A percentile compares a stretch with the other conserved stretches of the same genome.
These are phyloP conservation scores for Epiblema foenella DNA, from an alignment of 2,888 invertebrate species.

Conservation along the genomic window DNA sequence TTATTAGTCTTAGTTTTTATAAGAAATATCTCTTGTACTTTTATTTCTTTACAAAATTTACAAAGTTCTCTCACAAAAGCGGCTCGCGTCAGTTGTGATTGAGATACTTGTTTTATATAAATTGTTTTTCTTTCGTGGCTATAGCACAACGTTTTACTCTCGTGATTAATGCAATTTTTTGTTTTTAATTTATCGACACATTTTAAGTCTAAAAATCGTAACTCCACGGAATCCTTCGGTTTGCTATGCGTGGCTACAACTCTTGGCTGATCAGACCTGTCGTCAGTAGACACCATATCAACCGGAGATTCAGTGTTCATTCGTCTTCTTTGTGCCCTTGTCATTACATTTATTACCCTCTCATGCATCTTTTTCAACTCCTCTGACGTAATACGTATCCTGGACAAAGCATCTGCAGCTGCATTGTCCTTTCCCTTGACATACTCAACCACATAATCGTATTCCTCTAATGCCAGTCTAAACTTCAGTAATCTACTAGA, in stretches of 20 bases:
- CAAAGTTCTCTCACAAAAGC: not conserved
- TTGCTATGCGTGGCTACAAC: too few relatives aligned
- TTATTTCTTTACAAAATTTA: not conserved
- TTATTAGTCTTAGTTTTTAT: not conserved
- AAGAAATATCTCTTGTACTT: not conserved
- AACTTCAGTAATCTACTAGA: too few relatives aligned
- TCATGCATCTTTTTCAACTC: not conserved
- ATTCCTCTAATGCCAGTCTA: too few relatives aligned
- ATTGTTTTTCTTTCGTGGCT: not conserved
- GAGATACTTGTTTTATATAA: conserved; percentile 6
- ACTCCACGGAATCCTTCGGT: not conserved
- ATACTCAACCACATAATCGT: not conserved
- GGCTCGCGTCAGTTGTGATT: conserved; percentile 8
- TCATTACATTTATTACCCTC: not conserved
- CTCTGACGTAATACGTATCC: not conserved
- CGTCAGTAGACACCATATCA: not conserved
- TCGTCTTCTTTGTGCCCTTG: not conserved
- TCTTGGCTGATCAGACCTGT: not conserved
- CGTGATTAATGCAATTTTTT: too few relatives aligned
- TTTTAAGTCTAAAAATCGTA: not conserved
- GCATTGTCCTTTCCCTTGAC: conserved; percentile 1
- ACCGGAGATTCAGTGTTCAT: not conserved
- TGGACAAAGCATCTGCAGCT: conserved; percentile 3
- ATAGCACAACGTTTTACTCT: not conserved
- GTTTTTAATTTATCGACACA: not conserved